Evolutionary conservation across 2,888 invertebrate species (phyloP).

Genomic region (Ellobium chinense): DNA sequence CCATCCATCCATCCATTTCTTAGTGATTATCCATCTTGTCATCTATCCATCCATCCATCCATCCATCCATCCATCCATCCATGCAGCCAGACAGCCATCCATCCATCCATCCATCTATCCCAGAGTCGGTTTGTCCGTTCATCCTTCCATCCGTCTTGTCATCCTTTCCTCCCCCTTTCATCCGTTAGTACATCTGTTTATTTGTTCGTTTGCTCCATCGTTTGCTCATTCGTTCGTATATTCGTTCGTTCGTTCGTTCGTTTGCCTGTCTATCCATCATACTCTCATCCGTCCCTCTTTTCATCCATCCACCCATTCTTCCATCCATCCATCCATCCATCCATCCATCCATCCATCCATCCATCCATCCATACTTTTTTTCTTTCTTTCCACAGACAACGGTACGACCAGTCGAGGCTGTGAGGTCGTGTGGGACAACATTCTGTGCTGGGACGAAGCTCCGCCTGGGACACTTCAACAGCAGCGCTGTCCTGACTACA

Average conservation of each 20-base stretch:
- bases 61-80: background rate
- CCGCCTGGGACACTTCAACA: slow-evolving; percentile 14
- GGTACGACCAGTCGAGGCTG: background rate
- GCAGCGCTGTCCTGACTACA: slow-evolving; percentile 31
- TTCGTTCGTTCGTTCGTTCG: background rate
- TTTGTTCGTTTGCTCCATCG: background rate
- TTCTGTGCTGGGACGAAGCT: slow-evolving; percentile 38
- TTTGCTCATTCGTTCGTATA: background rate
- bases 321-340: background rate
- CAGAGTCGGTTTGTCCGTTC: background rate
- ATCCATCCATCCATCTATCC: background rate
- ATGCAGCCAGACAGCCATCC: background rate
- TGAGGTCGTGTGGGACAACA: slow-evolving; percentile 34
- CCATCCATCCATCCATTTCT: background rate
- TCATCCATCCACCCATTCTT: background rate
- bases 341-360: background rate
- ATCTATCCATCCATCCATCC: background rate
- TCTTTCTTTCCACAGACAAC: slow-evolving; percentile 4
- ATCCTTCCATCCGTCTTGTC: background rate
- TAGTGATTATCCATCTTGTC: background rate
- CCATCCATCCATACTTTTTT: background rate
- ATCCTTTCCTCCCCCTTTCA: background rate
- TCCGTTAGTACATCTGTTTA: background rate
- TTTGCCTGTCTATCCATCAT: background rate
- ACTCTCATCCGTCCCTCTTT: background rate